Base-by-base conservation (phyloP, 1,140 invertebrate genomes). In the Campoletis sonorensis region DNA sequence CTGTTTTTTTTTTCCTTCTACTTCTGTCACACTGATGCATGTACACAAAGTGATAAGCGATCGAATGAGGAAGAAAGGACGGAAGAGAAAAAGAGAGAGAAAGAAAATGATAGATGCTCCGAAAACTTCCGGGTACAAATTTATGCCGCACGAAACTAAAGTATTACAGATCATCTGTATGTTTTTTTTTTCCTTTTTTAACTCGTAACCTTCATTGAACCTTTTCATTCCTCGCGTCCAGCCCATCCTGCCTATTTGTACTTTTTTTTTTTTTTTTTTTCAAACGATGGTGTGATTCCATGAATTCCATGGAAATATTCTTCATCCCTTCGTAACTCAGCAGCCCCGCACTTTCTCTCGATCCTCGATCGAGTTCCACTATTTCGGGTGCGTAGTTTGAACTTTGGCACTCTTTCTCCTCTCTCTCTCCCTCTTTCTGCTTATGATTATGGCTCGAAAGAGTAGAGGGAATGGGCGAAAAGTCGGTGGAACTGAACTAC, bases 341-440 rank as follows among this genome's bases (percentile, higher is more conserved):
- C 51, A 4, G 1, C 1, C 51, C n/a, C 18, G 0, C 51, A n/a
- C n/a, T n/a, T n/a, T n/a, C 10, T 11, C 51, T 54, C n/a, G 3
- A 1, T 54, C 18, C n/a, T n/a, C n/a, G 18, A 54, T 21, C 51
- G 51, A 54, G 51, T 54, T 54, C n/a, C 8, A 1, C 7, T 54
- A 54, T n/a, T 21, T 54, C 51, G 51, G 16, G 51, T 80, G 78
- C 73, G 79, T 82, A 73, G 79, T 80, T 84, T 79, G 72, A 84
- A 84, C 70, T 72, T 72, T 72, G 70, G 70, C 40, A 72, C 21
- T 33, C 70, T 23, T 3, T 49, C 70, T 45, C 2, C 13, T 51
- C 11, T 54, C 51, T 18, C 51, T 54, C 40, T 45, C 11, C 1
- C 40, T 45, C 40, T 45, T 10, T 45, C 40, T 45, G 3, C 18